Evolutionary conservation across 2,113 vertebrate genomes (phyloP), one percentile per base, ranked within the genome.

Genomic region (Pholis gunnellus): DNA sequence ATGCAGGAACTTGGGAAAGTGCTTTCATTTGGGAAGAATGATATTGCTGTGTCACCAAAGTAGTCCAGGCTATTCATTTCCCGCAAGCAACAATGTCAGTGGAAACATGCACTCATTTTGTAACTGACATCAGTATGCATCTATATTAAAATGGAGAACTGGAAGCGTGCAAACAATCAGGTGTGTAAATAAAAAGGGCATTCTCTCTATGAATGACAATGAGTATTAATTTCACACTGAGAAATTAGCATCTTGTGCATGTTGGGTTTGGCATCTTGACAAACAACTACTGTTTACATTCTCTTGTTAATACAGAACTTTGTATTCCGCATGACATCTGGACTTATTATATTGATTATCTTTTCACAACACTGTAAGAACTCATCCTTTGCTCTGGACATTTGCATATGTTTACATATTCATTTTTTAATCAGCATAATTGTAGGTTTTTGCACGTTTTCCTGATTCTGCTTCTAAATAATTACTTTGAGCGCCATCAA

Each of bases 21-120:
- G 78, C 67, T 82, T 89, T 84, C 60, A 81, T 89, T 79, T 72
- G 40, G 46, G 46, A 61, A 79, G 79, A 89, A 59, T 64, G 71
- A 90, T 81, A 82, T 67, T 63, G 78, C 76, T 54, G 81, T 76
- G 84, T 90, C 84, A 82, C 79, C 72, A 63, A 73, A 82, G 83
- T 31, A 70, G 86, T 70, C 4, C 17, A 52, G 67, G 18, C 79
- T 56, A 70, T 84, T 89, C 5, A 86, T 91, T 84, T 88, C 25
- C 60, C 5, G 27, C 38, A 13, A 38, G 64, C 69, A 34, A 73
- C 75, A 72, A 15, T 72, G 80, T 83, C 79, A 75, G 69, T 72
- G 60, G 60, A 83, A 87, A 88, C 87, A 83, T 54, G 40, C 48
- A 0, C 38, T 54, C 27, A 31, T 79, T 88, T 63, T 75, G 63